Percentiles rank a stretch among this genome's conserved stretches.
Evolutionary conservation across 2,113 vertebrate genomes (phyloP).

Genomic region (Corapipo altera): DNA sequence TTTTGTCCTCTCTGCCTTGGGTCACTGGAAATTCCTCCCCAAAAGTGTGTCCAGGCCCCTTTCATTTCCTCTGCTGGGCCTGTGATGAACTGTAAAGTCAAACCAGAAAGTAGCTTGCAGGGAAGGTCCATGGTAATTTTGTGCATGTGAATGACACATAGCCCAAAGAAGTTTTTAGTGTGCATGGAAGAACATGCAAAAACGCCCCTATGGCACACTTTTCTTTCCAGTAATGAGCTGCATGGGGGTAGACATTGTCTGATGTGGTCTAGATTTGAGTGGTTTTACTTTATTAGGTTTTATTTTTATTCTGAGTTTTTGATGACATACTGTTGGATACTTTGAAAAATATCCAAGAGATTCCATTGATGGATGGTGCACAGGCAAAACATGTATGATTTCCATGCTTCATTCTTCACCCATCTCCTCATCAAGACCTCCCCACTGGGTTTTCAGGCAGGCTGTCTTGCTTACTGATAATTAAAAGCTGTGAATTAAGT

Average conservation of each 20-base stretch:
- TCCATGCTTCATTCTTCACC: neutral
- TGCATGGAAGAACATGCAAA: neutral
- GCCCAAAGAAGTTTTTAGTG: neutral
- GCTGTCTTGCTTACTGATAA: neutral
- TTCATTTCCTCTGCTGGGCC: neutral
- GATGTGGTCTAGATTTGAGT: neutral
- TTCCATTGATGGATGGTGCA: neutral
- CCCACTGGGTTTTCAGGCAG: neutral
- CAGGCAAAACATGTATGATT: accelerated
- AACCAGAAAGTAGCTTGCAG: neutral
- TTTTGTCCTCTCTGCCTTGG: neutral
- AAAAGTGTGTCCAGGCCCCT: neutral
- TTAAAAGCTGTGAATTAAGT: neutral
- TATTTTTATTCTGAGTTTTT: neutral
- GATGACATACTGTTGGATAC: neutral
- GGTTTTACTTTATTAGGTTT: neutral
- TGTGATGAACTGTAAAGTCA: neutral
- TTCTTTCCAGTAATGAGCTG: neutral
- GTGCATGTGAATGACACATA: neutral
- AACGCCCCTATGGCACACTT: accelerated
- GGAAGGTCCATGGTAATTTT: neutral
- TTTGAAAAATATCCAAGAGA: neutral
- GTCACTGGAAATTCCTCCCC: neutral
- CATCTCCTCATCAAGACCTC: accelerated
- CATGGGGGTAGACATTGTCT: neutral